A percentile compares a stretch with the other conserved stretches of the same genome.
Evolutionary conservation across 2,797 vertebrate species (phyloP).

Genomic region (Muraenolepis orangiensis): DNA sequence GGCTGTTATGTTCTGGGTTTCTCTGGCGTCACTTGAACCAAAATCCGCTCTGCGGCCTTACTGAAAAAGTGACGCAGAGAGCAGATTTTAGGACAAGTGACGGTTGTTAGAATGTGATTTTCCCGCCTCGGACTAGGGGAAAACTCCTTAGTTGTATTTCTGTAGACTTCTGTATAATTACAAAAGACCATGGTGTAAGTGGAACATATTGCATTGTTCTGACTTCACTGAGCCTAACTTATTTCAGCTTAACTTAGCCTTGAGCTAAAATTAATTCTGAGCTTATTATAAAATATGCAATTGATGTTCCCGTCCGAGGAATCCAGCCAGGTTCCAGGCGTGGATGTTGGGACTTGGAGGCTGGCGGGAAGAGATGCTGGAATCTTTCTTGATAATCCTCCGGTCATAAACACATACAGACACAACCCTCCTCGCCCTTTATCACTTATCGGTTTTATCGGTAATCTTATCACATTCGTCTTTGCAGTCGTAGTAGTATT

Average conservation of each 20-base stretch:
- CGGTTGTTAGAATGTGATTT: background rate
- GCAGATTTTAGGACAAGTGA: no score
- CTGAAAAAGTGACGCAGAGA: no score
- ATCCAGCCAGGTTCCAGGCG: constrained; percentile 51
- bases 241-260: background rate
- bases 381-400: constrained; percentile 44
- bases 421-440: constrained; percentile 33
- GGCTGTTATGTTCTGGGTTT: background rate
- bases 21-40: background rate
- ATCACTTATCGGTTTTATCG: no score
- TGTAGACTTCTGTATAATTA: background rate
- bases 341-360: constrained; percentile 47
- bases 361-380: constrained; percentile 26
- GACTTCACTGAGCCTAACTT: no score
- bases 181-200: background rate
- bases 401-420: constrained; percentile 51
- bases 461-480: background rate
- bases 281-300: background rate
- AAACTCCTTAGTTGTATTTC: background rate
- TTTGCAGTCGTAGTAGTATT: no score
- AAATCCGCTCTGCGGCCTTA: background rate
- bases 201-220: no score
- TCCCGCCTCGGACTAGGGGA: background rate
- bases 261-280: background rate
- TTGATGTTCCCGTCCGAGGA: constrained; percentile 26